Evolutionary conservation across 1,140 invertebrate genomes (phyloP).

Genomic region (Araneus ventricosus): DNA sequence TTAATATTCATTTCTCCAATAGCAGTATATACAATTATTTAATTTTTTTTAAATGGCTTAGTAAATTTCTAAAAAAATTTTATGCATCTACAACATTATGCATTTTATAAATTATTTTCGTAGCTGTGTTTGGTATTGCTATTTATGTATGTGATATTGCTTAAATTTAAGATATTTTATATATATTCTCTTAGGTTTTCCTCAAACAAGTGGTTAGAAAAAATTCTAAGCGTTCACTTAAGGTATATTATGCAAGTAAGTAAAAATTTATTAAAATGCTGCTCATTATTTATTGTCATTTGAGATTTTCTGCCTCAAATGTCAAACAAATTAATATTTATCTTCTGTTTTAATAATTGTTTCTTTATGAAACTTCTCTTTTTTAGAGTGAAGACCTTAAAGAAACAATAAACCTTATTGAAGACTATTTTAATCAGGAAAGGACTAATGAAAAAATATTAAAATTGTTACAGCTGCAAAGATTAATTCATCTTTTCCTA

Average conservation of each 20-base stretch:
- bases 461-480: neutral
- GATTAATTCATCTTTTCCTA: neutral
- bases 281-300: neutral
- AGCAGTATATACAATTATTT: no score
- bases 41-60: no score
- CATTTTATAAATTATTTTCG: no score
- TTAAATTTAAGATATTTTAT: neutral
- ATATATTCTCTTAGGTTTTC: neutral
- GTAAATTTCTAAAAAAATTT: no score
- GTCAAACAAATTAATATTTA: neutral
- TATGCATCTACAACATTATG: no score
- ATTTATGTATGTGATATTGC: neutral
- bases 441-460: neutral
- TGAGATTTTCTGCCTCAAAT: neutral
- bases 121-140: no score
- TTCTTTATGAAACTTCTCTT: neutral
- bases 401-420: constrained; percentile 13
- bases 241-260: constrained; percentile 28
- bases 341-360: neutral
- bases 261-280: neutral
- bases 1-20: no score
- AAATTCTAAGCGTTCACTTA: neutral
- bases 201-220: constrained; percentile 30
- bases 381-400: constrained; percentile 27
- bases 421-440: constrained; percentile 10